phyloP scores from a whole-genome alignment of 2,113 vertebrate genomes.

The Gorsachius goisagi region DNA sequence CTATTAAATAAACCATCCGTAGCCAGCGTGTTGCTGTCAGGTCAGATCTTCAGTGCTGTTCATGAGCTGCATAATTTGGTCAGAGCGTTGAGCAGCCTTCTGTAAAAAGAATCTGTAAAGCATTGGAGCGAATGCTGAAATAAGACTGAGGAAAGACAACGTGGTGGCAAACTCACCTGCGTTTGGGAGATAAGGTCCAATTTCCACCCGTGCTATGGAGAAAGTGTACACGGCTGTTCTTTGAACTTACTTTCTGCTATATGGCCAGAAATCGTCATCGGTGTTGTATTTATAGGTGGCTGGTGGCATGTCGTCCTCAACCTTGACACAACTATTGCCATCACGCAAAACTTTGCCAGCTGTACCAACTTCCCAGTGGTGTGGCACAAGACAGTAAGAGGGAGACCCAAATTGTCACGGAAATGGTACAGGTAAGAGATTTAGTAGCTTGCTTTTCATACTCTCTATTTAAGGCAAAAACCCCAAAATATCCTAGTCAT shows the following conservation, averaged over 20 bases:
- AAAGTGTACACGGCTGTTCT: not conserved
- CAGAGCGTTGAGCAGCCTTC: not conserved
- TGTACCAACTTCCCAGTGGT: conserved; percentile 97
- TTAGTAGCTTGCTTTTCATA: not conserved
- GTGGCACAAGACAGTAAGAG: conserved; percentile 98
- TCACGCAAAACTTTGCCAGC: conserved; percentile 98
- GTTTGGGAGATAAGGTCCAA: not conserved
- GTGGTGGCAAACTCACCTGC: not conserved
- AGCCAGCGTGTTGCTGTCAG: not conserved
- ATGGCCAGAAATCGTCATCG: not conserved
- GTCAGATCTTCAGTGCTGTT: not conserved
- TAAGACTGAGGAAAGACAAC: not conserved
- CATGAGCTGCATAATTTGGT: not conserved
- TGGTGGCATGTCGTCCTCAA: conserved; percentile 99
- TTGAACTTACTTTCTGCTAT: not conserved
- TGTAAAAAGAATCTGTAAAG: not conserved
- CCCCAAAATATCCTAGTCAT: rapidly evolving
- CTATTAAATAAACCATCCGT: not conserved
- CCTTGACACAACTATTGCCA: conserved; percentile 91
- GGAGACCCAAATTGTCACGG: conserved; percentile 93
- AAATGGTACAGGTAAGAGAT: conserved; percentile 96
- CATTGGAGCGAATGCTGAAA: not conserved
- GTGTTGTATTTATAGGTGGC: conserved; percentile 80
- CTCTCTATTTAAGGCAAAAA: not conserved
- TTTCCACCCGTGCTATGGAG: not conserved